Evolutionary conservation across 2,113 vertebrate species (phyloP).

Genomic region (Paramormyrops kingsleyae): DNA sequence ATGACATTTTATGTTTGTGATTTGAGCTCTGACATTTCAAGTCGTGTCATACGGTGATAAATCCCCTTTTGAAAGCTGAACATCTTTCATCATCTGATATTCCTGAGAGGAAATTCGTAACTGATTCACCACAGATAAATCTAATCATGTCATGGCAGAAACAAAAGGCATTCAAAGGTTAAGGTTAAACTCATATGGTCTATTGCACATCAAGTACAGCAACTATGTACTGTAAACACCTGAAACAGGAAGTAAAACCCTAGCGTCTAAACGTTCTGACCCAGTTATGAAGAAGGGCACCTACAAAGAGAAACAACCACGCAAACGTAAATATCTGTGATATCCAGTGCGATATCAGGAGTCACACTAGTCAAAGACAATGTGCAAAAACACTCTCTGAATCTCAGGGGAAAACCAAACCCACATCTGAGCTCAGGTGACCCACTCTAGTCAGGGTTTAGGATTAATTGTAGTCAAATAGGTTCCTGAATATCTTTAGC

Average conservation of each 20-base stretch:
- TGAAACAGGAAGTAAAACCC: background rate
- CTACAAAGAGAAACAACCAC: background rate
- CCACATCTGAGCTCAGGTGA: background rate
- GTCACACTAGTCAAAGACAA: background rate
- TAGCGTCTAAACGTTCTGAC: background rate
- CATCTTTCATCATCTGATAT: background rate
- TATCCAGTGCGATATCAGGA: background rate
- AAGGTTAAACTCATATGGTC: background rate
- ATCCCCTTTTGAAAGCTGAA: background rate
- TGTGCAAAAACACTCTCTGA: background rate
- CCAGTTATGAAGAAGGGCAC: background rate
- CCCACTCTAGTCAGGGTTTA: background rate
- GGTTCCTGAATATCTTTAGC: background rate
- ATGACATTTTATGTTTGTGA: background rate
- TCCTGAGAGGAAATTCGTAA: background rate
- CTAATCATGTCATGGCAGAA: background rate
- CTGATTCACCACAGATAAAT: background rate
- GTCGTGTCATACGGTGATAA: background rate
- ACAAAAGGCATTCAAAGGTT: background rate
- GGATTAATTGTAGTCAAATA: background rate
- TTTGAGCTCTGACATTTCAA: background rate
- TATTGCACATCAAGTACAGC: background rate
- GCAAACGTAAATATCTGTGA: background rate
- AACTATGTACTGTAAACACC: background rate
- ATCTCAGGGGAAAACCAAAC: background rate